These are phyloP conservation scores for Cerastoderma edule DNA, from an alignment of 2,888 invertebrate genomes.

Conservation along the genomic window DNA sequence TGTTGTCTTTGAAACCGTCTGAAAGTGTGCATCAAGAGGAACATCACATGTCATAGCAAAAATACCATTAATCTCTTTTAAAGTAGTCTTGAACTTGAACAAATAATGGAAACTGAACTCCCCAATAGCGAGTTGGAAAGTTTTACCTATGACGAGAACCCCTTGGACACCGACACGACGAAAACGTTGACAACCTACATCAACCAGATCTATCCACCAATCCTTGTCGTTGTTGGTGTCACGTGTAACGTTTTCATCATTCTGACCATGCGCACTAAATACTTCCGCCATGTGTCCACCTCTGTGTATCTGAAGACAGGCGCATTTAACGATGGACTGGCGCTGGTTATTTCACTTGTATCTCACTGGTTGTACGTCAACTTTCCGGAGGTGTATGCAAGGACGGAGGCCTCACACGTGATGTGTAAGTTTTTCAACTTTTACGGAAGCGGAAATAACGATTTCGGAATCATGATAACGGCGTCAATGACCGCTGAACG, in stretches of 20 bases:
- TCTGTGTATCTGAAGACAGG: constrained; percentile 72
- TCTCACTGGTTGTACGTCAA: constrained; percentile 75
- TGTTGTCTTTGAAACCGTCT: no score
- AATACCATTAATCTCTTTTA: no score
- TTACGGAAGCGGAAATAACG: constrained; percentile 73
- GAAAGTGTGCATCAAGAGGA: no score
- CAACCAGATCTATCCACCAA: constrained; percentile 68
- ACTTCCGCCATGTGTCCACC: constrained; percentile 71
- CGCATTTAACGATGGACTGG: constrained; percentile 67
- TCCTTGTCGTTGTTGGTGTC: constrained; percentile 69
- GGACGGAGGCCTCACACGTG: constrained; percentile 58
- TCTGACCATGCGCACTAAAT: constrained; percentile 71
- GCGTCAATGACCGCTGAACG: constrained; percentile 73
- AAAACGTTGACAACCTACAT: constrained; percentile 34
- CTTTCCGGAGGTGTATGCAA: constrained; percentile 61
- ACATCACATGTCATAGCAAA: no score
- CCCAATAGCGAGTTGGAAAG: not conserved
- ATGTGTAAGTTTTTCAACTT: constrained; percentile 77
- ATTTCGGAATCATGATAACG: constrained; percentile 70
- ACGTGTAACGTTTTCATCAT: constrained; percentile 68
- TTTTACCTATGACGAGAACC: constrained; percentile 3
- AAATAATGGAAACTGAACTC: not conserved
- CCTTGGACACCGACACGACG: not conserved
- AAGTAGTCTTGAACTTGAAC: no score
- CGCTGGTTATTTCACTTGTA: constrained; percentile 65